Evolutionary conservation across 2,888 invertebrate species (phyloP).

Genomic region (Anagyrus pseudococci): DNA sequence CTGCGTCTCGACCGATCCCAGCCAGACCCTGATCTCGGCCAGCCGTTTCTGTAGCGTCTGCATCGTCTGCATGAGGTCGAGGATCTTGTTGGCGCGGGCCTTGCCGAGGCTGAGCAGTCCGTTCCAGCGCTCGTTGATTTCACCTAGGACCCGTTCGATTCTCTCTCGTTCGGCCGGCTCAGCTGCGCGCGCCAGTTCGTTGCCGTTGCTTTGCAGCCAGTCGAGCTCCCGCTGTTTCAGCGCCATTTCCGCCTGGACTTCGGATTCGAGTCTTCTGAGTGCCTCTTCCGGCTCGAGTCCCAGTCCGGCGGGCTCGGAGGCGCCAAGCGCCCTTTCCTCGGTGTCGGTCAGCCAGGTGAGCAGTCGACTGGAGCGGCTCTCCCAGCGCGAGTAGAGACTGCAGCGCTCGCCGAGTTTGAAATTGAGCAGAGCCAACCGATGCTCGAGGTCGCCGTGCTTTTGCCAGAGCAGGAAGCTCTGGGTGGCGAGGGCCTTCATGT

Average conservation of each 20-base stretch:
- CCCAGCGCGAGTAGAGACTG: conserved; percentile 75
- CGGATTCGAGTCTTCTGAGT: conserved; percentile 74
- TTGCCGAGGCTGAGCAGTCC: conserved; percentile 71
- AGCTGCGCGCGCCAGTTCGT: conserved; percentile 69
- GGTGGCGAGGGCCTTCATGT: conserved; percentile 82
- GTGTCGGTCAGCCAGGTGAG: conserved; percentile 74
- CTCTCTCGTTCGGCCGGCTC: conserved; percentile 68
- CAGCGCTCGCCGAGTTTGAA: conserved; percentile 78
- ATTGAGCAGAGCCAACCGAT: conserved; percentile 75
- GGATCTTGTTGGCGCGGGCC: conserved; percentile 74
- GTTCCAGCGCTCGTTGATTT: conserved; percentile 74
- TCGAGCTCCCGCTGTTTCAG: conserved; percentile 79
- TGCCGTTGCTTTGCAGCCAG: conserved; percentile 77
- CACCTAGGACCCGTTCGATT: conserved; percentile 66
- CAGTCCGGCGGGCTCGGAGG: conserved; percentile 57
- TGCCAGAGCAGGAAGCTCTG: conserved; percentile 80
- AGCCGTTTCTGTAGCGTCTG: conserved; percentile 75
- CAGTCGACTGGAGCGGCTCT: conserved; percentile 71
- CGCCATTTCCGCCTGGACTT: conserved; percentile 77
- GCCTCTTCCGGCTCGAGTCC: conserved; percentile 76
- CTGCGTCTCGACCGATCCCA: conserved; percentile 75
- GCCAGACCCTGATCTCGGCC: conserved; percentile 74
- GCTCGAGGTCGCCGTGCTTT: conserved; percentile 81
- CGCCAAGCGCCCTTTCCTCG: conserved; percentile 62
- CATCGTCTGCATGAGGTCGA: conserved; percentile 75